Conservation (phyloP, 1,140 invertebrate species). For the Limonius californicus region DNA sequence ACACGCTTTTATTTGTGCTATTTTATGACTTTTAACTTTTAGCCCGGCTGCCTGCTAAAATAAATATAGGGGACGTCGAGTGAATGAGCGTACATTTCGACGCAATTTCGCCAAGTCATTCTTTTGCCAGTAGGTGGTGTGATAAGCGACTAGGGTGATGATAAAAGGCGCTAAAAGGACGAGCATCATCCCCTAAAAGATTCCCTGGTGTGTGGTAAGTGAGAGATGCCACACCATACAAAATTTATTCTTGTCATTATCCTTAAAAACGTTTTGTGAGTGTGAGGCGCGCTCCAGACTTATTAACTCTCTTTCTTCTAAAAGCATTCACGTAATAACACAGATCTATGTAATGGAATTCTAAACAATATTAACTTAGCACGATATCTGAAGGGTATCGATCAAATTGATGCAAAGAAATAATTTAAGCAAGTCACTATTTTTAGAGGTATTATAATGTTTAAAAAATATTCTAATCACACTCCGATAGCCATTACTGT, state of each 20-base stretch:
- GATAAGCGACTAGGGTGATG: constrained; percentile 7
- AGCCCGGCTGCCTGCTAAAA: background rate
- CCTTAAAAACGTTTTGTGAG: background rate
- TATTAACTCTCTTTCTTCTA: no score
- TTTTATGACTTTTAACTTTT: constrained; percentile 9
- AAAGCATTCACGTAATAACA: no score
- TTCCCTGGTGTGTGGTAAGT: constrained; percentile 2
- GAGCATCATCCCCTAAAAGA: constrained; percentile 6
- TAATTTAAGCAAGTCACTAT: no score
- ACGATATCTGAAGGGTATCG: no score
- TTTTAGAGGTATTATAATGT: no score
- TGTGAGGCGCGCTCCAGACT: no score
- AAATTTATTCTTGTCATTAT: background rate
- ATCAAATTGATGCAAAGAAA: no score
- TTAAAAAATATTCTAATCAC: no score
- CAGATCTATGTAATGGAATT: no score
- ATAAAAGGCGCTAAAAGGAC: constrained; percentile 12
- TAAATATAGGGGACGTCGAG: background rate
- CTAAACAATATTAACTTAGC: no score
- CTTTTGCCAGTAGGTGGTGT: constrained; percentile 8
- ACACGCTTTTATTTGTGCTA: constrained; percentile 2
- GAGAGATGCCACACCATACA: background rate
- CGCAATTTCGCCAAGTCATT: constrained; percentile 7
- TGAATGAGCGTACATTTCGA: background rate
- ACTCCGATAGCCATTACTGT: no score